Percentiles rank a stretch among this genome's conserved stretches.
Conservation (phyloP, 1,140 invertebrate genomes). For the Drosophila ironensis region DNA sequence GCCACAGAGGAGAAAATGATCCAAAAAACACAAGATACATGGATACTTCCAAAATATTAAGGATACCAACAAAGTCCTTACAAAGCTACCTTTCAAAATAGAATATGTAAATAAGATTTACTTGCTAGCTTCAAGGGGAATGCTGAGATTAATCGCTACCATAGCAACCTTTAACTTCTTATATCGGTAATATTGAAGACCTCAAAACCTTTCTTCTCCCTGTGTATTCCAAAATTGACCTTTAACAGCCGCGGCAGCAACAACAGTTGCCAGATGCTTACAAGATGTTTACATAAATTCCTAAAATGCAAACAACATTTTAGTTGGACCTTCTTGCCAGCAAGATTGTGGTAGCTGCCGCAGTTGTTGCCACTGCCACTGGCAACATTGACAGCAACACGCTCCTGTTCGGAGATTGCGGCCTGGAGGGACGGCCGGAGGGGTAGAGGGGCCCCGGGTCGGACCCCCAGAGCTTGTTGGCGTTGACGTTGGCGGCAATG, state of each 20-base stretch:
- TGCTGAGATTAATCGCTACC: too few relatives aligned
- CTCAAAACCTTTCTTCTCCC: too few relatives aligned
- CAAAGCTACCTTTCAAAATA: not conserved
- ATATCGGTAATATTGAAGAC: too few relatives aligned
- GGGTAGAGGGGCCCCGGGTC: not conserved
- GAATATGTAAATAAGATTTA: too few relatives aligned
- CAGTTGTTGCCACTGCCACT: slow-evolving; percentile 2
- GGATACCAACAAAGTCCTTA: not conserved
- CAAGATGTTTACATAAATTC: slow-evolving; percentile 82
- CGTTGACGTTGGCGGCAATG: slow-evolving; percentile 68
- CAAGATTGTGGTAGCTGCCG: slow-evolving; percentile 8
- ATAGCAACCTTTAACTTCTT: too few relatives aligned
- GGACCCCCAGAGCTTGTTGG: slow-evolving; percentile 53
- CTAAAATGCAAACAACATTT: slow-evolving; percentile 81
- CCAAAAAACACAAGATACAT: too few relatives aligned
- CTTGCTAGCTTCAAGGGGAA: too few relatives aligned
- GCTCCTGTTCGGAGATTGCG: slow-evolving; percentile 44
- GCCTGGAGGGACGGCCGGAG: not conserved
- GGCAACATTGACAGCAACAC: slow-evolving; percentile 76
- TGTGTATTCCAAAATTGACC: slow-evolving; percentile 62
- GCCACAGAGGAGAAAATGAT: not conserved
- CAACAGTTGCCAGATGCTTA: slow-evolving; percentile 64
- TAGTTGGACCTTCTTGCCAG: slow-evolving; percentile 29
- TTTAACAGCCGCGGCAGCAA: slow-evolving; percentile 54
- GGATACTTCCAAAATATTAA: too few relatives aligned